Percentiles rank a stretch among this genome's conserved stretches.
phyloP scores from a whole-genome alignment of 2,888 invertebrate genomes.

The Phengaris alcon region DNA sequence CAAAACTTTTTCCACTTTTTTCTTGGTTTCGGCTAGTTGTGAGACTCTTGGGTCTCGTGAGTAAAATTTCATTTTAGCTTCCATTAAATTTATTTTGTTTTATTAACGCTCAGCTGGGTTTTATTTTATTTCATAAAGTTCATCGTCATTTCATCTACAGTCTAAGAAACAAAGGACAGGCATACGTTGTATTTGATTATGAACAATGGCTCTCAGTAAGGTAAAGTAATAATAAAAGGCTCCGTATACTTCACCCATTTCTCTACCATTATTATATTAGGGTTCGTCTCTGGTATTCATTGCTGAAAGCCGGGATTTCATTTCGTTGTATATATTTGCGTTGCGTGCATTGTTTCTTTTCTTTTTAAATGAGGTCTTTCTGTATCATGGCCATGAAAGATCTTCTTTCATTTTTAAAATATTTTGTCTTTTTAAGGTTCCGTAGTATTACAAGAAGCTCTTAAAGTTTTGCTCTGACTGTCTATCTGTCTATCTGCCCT shows the following conservation, averaged over 20 bases:
- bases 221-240: conserved; percentile 34
- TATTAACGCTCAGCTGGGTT: not conserved
- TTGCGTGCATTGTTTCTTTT: conserved; percentile 24
- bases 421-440: not conserved
- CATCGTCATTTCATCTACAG: conserved; percentile 21
- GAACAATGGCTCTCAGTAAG: conserved; percentile 33
- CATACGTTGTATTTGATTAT: conserved; percentile 33
- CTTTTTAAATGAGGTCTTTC: conserved; percentile 11
- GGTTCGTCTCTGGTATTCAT: conserved; percentile 26
- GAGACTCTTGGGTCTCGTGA: no score
- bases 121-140: conserved; percentile 10
- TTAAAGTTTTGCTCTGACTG: no score
- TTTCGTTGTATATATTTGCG: conserved; percentile 25
- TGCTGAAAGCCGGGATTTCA: conserved; percentile 25
- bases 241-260: conserved; percentile 27
- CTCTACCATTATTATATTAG: conserved; percentile 27
- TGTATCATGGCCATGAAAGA: not conserved
- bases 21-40: no score
- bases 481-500: no score
- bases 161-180: conserved; percentile 25
- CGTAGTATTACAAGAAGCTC: no score
- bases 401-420: not conserved
- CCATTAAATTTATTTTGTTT: not conserved
- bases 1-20: no score
- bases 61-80: no score